Evolutionary conservation across 2,797 vertebrate genomes (phyloP).

Genomic region (Yasuhikotakia modesta): DNA sequence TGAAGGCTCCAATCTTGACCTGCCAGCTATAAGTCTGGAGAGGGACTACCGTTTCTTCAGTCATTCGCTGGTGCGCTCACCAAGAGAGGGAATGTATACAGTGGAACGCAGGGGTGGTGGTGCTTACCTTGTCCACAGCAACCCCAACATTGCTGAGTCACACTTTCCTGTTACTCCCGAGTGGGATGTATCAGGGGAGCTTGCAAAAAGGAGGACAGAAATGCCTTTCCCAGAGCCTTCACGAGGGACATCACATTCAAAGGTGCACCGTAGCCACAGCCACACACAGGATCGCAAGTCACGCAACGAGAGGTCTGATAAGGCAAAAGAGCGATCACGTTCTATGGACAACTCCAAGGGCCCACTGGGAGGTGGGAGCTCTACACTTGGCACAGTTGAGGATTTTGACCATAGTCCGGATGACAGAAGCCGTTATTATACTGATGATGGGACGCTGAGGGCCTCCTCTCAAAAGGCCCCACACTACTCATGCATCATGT

Average conservation of each 20-base stretch:
- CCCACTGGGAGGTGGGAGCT: constrained; percentile 78
- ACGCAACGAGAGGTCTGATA: constrained; percentile 91
- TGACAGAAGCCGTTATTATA: constrained; percentile 91
- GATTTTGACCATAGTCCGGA: constrained; percentile 90
- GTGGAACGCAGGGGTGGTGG: constrained; percentile 86
- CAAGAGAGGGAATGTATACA: constrained; percentile 93
- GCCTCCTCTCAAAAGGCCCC: constrained; percentile 87
- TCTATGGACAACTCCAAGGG: constrained; percentile 99
- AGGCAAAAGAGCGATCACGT: constrained; percentile 96
- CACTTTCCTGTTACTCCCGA: constrained; percentile 96
- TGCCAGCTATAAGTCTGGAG: constrained; percentile 80
- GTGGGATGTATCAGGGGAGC: constrained; percentile 97
- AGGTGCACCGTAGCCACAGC: constrained; percentile 98
- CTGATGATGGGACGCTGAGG: constrained; percentile 92
- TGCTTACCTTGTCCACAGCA: constrained; percentile 93
- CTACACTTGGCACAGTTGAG: constrained; percentile 85
- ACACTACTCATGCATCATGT: constrained; percentile 91
- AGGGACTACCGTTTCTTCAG: constrained; percentile 95
- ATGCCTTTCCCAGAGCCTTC: constrained; percentile 99
- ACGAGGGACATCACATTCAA: constrained; percentile 93
- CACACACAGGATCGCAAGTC: constrained; percentile 99
- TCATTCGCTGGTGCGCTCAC: constrained; percentile 90
- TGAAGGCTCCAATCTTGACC: constrained; percentile 92
- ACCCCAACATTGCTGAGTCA: constrained; percentile 91
- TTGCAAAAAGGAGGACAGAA: constrained; percentile 97